A percentile compares a stretch with the other conserved stretches of the same genome.
Conservation (phyloP, 2,888 invertebrate genomes). For the Ariolimax columbianus region DNA sequence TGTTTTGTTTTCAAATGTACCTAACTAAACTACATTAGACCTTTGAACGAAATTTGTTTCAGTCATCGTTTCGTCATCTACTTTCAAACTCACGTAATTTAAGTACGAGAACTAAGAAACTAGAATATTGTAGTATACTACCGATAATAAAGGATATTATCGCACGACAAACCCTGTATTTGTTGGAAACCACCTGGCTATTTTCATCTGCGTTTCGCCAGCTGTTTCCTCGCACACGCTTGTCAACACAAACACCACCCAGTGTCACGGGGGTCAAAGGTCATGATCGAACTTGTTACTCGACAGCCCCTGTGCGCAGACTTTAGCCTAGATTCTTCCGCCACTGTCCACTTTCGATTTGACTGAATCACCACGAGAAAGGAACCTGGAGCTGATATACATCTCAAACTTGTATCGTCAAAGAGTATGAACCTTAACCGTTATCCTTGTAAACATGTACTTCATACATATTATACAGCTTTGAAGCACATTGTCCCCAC, state of each 20-base stretch:
- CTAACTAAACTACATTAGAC: no score
- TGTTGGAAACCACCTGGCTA: neutral
- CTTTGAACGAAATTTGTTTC: no score
- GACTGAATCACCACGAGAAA: neutral
- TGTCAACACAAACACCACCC: no score
- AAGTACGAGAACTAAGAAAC: no score
- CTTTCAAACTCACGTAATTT: no score
- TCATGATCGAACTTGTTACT: constrained; percentile 49
- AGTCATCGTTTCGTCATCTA: no score
- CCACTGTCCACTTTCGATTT: neutral
- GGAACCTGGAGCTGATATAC: neutral
- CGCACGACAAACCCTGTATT: no score
- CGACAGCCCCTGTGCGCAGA: constrained; percentile 30
- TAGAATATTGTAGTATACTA: no score
- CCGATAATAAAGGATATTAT: no score
- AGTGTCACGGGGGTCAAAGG: constrained; percentile 42
- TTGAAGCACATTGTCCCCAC: constrained; percentile 19
- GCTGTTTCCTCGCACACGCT: no score
- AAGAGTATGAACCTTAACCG: neutral
- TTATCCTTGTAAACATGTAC: neutral
- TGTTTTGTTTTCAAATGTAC: no score
- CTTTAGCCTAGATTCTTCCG: constrained; percentile 36
- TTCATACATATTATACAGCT: neutral
- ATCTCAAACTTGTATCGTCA: neutral
- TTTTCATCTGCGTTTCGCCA: neutral